Conservation (phyloP, 2,113 vertebrate genomes). For the Chlamydotis undulata region DNA sequence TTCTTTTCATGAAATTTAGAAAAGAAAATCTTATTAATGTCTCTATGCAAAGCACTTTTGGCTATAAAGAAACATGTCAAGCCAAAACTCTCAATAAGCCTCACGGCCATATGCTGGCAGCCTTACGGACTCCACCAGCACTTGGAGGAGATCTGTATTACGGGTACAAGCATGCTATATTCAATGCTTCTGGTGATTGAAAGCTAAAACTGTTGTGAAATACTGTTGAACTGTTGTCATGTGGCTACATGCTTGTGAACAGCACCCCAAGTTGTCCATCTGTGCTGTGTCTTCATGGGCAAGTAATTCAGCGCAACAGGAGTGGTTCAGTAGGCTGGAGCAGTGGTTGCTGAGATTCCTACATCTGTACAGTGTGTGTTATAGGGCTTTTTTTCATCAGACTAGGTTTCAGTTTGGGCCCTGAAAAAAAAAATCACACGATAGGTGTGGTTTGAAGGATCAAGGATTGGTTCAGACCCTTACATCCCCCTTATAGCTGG, state of each 20-base stretch:
- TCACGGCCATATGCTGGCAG: background rate
- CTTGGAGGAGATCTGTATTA: background rate
- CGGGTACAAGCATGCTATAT: background rate
- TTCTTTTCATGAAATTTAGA: background rate
- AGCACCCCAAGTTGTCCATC: background rate
- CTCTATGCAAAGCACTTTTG: background rate
- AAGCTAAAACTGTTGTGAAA: background rate
- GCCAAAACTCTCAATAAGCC: background rate
- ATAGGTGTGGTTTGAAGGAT: background rate
- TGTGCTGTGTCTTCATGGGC: background rate
- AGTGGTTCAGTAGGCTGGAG: background rate
- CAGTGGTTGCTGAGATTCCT: background rate
- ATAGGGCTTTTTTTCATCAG: background rate
- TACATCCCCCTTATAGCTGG: too few relatives aligned
- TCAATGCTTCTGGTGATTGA: background rate
- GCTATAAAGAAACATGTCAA: background rate
- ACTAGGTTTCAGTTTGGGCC: accelerated
- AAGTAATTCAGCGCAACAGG: background rate
- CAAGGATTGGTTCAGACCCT: accelerated
- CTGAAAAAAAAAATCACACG: background rate
- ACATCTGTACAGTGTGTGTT: background rate
- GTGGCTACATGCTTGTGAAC: background rate
- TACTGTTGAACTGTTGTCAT: background rate
- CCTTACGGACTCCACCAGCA: background rate
- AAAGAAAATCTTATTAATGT: background rate